Evolutionary conservation across 2,113 vertebrate species (phyloP).

Genomic region (Anguilla rostrata): DNA sequence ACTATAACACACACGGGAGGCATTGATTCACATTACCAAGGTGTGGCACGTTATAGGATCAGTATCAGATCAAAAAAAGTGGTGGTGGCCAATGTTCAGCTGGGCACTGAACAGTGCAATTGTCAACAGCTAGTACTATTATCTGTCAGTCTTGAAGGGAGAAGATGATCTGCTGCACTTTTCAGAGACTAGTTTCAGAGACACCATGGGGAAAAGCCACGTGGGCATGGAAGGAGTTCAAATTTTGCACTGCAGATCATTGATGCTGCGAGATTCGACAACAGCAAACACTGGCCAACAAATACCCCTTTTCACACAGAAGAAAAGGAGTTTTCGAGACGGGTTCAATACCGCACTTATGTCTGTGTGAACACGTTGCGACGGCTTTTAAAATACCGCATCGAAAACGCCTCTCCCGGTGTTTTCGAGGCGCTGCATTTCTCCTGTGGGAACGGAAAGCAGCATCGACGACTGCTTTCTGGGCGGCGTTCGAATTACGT

Average conservation of each 20-base stretch:
- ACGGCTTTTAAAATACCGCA: no score
- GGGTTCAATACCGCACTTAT: no score
- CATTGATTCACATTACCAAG: not conserved
- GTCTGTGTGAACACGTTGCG: no score
- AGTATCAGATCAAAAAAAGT: not conserved
- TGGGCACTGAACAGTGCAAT: no score
- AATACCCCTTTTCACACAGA: no score
- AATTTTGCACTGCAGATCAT: not conserved
- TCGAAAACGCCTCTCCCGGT: no score
- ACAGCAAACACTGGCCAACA: not conserved
- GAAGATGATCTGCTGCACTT: not conserved
- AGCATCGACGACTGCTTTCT: no score
- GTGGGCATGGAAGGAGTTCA: not conserved
- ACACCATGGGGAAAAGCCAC: not conserved
- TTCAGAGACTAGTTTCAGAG: conserved; percentile 2
- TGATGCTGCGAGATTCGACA: conserved; percentile 9
- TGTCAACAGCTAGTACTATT: not conserved
- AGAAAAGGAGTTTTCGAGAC: no score
- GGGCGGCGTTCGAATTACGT: no score
- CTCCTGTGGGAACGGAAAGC: no score
- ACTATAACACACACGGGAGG: conserved; percentile 1
- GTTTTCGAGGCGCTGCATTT: no score
- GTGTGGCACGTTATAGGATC: not conserved
- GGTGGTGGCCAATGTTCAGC: conserved; percentile 4
- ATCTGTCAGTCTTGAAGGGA: not conserved